These are phyloP conservation scores for Rhinoderma darwinii DNA, from an alignment of 2,113 vertebrate genomes.

Conservation along the genomic window DNA sequence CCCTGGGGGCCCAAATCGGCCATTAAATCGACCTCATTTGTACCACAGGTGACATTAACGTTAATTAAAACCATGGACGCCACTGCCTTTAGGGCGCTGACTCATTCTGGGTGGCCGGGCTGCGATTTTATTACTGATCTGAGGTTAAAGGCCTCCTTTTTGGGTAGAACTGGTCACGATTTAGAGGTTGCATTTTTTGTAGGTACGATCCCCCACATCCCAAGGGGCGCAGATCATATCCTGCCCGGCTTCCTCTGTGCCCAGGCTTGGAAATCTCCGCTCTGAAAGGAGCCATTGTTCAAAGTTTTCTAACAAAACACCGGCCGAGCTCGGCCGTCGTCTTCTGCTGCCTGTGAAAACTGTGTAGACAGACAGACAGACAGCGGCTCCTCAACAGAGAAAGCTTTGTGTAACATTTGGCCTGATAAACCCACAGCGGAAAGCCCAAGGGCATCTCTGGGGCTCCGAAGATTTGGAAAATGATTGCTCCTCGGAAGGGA, in stretches of 20 bases:
- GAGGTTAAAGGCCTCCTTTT: background rate
- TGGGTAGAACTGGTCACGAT: background rate
- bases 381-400: slow-evolving; percentile 68
- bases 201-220: background rate
- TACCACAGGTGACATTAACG: background rate
- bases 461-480: slow-evolving; percentile 40
- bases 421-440: slow-evolving; percentile 64
- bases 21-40: background rate
- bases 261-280: background rate
- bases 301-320: slow-evolving; percentile 13
- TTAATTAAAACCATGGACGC: background rate
- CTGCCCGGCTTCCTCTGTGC: slow-evolving; percentile 10
- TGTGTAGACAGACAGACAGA: slow-evolving; percentile 66
- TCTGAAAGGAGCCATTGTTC: slow-evolving; percentile 33
- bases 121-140: background rate
- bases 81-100: background rate
- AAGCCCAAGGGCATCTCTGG: slow-evolving; percentile 65
- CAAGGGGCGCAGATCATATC: background rate
- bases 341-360: slow-evolving; percentile 67
- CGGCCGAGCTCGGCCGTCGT: background rate
- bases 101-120: background rate
- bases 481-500: slow-evolving; percentile 66
- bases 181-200: background rate
- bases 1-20: background rate
- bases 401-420: slow-evolving; percentile 70